Percentiles rank a stretch among this genome's conserved stretches.
Conservation (phyloP, 2,797 vertebrate species). For the Eremophila alpestris region DNA sequence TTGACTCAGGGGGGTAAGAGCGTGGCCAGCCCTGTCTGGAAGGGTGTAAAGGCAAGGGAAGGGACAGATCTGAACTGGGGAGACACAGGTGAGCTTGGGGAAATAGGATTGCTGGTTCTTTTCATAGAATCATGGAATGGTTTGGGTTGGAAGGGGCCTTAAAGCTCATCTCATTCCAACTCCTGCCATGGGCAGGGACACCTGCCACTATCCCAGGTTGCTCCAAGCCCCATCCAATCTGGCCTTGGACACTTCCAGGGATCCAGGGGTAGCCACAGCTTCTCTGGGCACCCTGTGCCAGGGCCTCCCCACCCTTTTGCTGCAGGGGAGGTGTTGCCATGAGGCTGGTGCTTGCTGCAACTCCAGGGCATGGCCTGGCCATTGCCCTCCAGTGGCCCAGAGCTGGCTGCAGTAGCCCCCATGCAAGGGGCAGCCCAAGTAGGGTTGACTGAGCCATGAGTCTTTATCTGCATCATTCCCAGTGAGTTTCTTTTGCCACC, state of each 20-base stretch:
- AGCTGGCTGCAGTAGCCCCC: not conserved
- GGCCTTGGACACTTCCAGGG: not conserved
- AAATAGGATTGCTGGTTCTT: not conserved
- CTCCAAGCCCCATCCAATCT: fast-evolving
- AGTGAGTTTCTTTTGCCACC: not conserved
- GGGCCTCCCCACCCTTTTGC: not conserved
- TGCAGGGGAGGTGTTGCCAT: not conserved
- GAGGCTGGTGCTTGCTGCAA: not conserved
- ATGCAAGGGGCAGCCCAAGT: not conserved
- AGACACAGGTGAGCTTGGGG: not conserved
- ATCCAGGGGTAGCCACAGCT: not conserved
- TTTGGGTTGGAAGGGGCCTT: not conserved
- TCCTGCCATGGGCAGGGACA: not conserved
- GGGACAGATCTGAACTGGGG: not conserved
- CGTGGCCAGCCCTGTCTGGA: not conserved
- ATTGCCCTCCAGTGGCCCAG: not conserved
- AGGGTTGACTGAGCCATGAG: not conserved
- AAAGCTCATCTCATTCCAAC: not conserved
- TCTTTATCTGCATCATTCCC: not conserved
- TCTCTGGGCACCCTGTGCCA: not conserved
- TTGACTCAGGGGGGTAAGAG: not conserved
- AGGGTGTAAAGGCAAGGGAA: not conserved
- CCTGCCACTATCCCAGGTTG: fast-evolving
- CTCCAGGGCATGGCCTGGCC: not conserved
- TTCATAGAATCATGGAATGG: not conserved